phyloP scores from a whole-genome alignment of 2,888 invertebrate species.

The Cyrtodaria siliqua region DNA sequence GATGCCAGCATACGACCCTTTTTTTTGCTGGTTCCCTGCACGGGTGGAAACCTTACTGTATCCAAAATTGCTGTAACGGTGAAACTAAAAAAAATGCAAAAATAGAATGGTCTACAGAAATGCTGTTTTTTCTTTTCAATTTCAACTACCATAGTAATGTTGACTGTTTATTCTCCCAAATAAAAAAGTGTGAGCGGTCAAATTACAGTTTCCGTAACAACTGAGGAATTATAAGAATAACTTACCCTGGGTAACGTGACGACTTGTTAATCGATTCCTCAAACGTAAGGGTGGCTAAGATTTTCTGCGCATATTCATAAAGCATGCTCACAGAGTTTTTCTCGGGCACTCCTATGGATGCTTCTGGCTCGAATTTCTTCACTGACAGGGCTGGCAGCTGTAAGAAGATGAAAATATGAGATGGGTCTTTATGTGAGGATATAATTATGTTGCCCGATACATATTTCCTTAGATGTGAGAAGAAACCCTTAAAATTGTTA shows the following conservation, averaged over 20 bases:
- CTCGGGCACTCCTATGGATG: constrained; percentile 23
- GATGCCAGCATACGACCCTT: constrained; percentile 48
- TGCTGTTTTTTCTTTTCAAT: too few species aligned
- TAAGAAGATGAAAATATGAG: too few species aligned
- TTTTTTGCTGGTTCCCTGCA: constrained; percentile 41
- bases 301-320: constrained; percentile 56
- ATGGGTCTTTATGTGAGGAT: too few species aligned
- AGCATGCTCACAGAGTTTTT: constrained; percentile 56
- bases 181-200: too few species aligned
- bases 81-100: constrained; percentile 46
- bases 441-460: too few species aligned
- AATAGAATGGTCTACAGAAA: too few species aligned
- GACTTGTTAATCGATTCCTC: constrained; percentile 33
- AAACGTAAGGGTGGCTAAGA: constrained; percentile 21
- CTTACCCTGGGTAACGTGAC: constrained; percentile 49
- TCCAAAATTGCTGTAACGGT: constrained; percentile 34
- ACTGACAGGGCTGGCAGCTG: not conserved
- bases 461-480: too few species aligned
- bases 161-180: constrained; percentile 39
- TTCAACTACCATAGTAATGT: too few species aligned
- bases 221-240: too few species aligned
- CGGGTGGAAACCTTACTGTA: constrained; percentile 26
- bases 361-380: not conserved
- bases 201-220: too few species aligned
- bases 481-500: too few species aligned